These are phyloP conservation scores for Flexamia atlantica DNA, from an alignment of 2,888 invertebrate genomes.

Conservation along the genomic window DNA sequence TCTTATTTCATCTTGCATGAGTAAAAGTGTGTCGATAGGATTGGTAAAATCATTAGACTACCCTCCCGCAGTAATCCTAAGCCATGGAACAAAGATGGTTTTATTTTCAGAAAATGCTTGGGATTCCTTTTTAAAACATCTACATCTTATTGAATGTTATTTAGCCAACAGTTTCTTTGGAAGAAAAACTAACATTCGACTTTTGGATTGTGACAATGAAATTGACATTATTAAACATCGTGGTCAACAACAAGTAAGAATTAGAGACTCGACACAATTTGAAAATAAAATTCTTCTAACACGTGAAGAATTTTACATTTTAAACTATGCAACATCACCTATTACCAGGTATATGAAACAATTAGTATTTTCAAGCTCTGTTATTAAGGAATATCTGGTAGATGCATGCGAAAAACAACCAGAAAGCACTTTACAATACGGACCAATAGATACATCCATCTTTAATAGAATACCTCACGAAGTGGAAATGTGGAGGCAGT, in stretches of 20 bases:
- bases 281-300: constrained; percentile 3
- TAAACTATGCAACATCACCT: neutral
- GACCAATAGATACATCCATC: neutral
- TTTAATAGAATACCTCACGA: constrained; percentile 10
- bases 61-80: too few relatives aligned
- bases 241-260: neutral
- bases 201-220: constrained; percentile 1
- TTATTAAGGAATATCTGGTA: constrained; percentile 1
- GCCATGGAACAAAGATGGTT: too few relatives aligned
- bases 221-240: constrained; percentile 8
- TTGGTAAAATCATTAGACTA: too few relatives aligned
- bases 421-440: neutral
- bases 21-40: too few relatives aligned
- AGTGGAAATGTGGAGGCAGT: neutral
- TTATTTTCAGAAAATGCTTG: too few relatives aligned
- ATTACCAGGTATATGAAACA: constrained; percentile 2
- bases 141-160: too few relatives aligned
- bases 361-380: neutral
- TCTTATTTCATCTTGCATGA: too few relatives aligned
- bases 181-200: too few relatives aligned
- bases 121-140: too few relatives aligned
- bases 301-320: neutral
- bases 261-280: neutral
- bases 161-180: too few relatives aligned
- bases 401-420: neutral